Evolutionary conservation across 2,888 invertebrate genomes (phyloP).

Genomic region (Harpalus rubripes): DNA sequence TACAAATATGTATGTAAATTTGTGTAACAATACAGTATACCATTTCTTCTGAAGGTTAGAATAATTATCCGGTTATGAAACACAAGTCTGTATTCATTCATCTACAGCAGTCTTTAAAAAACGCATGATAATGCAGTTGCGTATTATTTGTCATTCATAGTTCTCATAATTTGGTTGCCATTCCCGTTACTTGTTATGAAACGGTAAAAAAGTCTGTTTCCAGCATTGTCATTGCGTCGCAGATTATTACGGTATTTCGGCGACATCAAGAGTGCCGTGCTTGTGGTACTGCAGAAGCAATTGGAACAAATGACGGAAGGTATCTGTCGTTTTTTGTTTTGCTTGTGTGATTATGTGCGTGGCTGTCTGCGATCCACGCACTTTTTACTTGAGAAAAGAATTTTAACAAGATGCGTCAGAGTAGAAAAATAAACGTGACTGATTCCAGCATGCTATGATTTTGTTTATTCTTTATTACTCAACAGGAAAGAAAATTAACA

Average conservation of each 20-base stretch:
- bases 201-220: constrained; percentile 44
- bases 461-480: constrained; percentile 7
- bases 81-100: not conserved
- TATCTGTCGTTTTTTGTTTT: constrained; percentile 11
- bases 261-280: constrained; percentile 23
- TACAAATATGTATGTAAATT: not conserved
- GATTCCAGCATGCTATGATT: not conserved
- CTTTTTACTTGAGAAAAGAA: constrained; percentile 22
- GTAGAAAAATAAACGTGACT: constrained; percentile 26
- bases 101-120: no score
- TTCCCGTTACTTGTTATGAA: constrained; percentile 42
- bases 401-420: constrained; percentile 47
- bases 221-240: constrained; percentile 38
- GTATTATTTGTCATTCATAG: constrained; percentile 17
- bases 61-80: not conserved
- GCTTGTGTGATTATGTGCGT: constrained; percentile 23
- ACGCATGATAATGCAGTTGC: not conserved
- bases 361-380: constrained; percentile 28
- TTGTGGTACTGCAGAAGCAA: constrained; percentile 1
- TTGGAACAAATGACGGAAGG: constrained; percentile 50
- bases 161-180: constrained; percentile 24
- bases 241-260: constrained; percentile 51
- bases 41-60: not conserved
- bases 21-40: not conserved
- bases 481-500: not conserved